Percentiles rank a stretch among this genome's conserved stretches.
Evolutionary conservation across 1,140 invertebrate genomes (phyloP).

Genomic region (Littorina saxatilis): DNA sequence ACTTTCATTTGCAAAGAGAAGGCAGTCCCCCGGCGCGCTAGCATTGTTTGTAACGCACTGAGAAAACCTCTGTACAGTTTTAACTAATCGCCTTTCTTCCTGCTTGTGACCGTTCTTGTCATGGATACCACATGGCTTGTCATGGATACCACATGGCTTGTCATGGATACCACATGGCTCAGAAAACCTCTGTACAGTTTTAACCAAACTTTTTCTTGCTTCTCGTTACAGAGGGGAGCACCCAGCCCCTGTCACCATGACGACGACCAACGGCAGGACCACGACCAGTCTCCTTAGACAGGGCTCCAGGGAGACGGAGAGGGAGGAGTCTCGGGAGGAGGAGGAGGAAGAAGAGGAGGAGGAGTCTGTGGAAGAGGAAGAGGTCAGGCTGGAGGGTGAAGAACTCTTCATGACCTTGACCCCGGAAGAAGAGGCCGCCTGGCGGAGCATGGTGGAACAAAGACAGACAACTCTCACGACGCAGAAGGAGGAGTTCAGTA

Average conservation of each 20-base stretch:
- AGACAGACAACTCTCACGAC: neutral
- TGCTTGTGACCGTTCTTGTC: too few species aligned
- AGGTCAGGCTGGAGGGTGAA: slow-evolving; percentile 90
- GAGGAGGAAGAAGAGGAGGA: neutral
- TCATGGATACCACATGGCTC: too few species aligned
- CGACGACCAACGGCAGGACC: neutral
- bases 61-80: too few species aligned
- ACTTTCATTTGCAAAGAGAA: too few species aligned
- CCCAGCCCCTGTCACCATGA: neutral
- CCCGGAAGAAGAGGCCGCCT: slow-evolving; percentile 42
- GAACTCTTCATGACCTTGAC: slow-evolving; percentile 49
- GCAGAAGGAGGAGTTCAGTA: neutral
- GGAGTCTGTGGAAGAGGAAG: slow-evolving; percentile 82
- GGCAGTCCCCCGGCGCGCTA: too few species aligned
- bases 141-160: too few species aligned
- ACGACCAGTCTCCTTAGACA: neutral
- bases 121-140: too few species aligned
- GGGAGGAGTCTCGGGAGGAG: neutral
- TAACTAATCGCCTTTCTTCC: too few species aligned
- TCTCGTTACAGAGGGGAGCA: neutral
- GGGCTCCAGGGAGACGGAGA: too few species aligned
- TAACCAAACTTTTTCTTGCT: neutral
- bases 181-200: too few species aligned
- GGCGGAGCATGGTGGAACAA: neutral
- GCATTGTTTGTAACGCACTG: too few species aligned